A percentile compares a stretch with the other conserved stretches of the same genome.
phyloP scores from a whole-genome alignment of 1,140 invertebrate genomes.

The Platyura marginata region DNA sequence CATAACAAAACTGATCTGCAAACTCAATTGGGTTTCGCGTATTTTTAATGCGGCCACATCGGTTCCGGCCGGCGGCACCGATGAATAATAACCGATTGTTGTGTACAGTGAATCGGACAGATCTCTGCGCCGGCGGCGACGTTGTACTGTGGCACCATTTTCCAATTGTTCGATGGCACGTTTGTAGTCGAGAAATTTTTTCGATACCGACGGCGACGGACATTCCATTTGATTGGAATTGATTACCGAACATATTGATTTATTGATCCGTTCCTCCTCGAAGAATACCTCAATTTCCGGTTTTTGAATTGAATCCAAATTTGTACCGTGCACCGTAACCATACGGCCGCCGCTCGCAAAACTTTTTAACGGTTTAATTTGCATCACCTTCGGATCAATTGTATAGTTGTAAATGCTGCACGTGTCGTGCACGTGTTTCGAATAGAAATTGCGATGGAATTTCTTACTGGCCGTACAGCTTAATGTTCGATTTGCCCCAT shows the following conservation, averaged over 20 bases:
- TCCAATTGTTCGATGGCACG: constrained; percentile 9
- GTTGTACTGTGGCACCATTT: neutral
- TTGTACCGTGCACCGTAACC: constrained; percentile 81
- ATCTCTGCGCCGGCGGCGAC: neutral
- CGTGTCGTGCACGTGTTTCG: neutral
- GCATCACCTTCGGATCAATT: constrained; percentile 81
- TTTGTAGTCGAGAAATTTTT: constrained; percentile 25
- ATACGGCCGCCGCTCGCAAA: constrained; percentile 83
- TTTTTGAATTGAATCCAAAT: constrained; percentile 79
- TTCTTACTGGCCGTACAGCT: constrained; percentile 13
- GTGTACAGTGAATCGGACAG: neutral
- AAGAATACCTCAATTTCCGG: constrained; percentile 54
- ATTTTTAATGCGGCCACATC: constrained; percentile 15
- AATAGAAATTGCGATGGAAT: neutral
- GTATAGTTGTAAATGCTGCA: constrained; percentile 65
- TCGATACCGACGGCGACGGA: constrained; percentile 68
- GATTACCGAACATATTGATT: constrained; percentile 65
- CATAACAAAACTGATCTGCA: constrained; percentile 85
- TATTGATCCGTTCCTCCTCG: constrained; percentile 41
- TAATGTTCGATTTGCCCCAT: constrained; percentile 60
- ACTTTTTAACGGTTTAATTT: constrained; percentile 74
- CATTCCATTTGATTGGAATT: constrained; percentile 89
- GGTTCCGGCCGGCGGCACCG: neutral
- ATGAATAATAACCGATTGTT: neutral
- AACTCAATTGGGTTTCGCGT: constrained; percentile 36